Evolutionary conservation across 2,888 invertebrate genomes (phyloP).

Genomic region (Disparrhopalites patrizii): DNA sequence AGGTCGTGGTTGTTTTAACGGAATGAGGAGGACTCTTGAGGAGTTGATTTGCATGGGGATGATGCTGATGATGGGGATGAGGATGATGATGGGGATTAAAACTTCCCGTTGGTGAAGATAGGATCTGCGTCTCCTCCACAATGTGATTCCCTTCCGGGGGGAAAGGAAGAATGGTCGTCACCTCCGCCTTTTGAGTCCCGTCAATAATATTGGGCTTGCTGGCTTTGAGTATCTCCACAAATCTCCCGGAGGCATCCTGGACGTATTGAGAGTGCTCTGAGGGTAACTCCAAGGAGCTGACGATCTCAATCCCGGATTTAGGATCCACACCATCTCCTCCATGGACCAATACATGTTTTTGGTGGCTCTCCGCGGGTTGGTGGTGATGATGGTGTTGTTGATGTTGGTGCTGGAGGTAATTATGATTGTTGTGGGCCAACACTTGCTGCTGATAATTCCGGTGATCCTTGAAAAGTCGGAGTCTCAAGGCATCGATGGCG

Average conservation of each 20-base stretch:
- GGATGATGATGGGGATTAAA: neutral
- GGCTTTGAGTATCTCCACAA: neutral
- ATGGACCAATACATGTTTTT: neutral
- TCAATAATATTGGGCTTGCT: neutral
- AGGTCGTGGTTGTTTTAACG: too few relatives aligned
- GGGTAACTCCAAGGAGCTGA: conserved; percentile 18
- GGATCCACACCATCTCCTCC: neutral
- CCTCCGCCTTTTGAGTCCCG: neutral
- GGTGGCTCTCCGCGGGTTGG: neutral
- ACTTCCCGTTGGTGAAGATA: too few relatives aligned
- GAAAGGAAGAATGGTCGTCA: neutral
- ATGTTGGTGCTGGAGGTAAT: neutral
- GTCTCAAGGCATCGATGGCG: neutral
- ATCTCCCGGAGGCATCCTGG: conserved; percentile 10
- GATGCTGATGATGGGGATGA: neutral
- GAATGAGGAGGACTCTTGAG: too few relatives aligned
- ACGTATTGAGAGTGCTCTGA: conserved; percentile 11
- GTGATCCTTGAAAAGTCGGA: neutral
- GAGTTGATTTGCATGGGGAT: too few relatives aligned
- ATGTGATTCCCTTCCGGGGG: too few relatives aligned
- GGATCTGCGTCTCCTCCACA: too few relatives aligned
- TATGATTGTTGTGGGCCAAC: neutral
- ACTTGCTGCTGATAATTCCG: neutral
- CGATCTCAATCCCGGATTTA: conserved; percentile 13
- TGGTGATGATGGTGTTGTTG: neutral